Percentiles rank a stretch among this genome's conserved stretches.
Evolutionary conservation across 2,888 invertebrate species (phyloP).

Genomic region (Pseudanteris insignis): DNA sequence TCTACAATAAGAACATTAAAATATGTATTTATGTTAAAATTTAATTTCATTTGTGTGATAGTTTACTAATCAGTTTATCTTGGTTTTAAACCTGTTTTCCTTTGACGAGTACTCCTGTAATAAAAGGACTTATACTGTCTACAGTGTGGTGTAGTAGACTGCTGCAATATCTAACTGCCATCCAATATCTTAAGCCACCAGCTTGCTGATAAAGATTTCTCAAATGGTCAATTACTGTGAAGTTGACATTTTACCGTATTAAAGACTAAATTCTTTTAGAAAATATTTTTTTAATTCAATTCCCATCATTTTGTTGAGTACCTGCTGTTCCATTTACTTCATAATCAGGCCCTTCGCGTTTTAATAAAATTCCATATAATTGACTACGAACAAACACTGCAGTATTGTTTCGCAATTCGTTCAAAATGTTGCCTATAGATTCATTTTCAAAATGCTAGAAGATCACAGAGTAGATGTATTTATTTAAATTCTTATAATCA

Average conservation of each 20-base stretch:
- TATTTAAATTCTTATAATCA: not conserved
- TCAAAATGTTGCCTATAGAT: constrained; percentile 79
- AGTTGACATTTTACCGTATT: too few species aligned
- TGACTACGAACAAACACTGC: constrained; percentile 85
- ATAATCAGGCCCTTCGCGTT: constrained; percentile 83
- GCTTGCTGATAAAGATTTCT: constrained; percentile 81
- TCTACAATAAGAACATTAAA: too few species aligned
- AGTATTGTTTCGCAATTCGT: constrained; percentile 74
- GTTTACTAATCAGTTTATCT: too few species aligned
- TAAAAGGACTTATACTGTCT: constrained; percentile 97
- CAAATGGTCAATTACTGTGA: constrained; percentile 75
- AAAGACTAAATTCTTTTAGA: too few species aligned
- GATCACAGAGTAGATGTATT: too few species aligned
- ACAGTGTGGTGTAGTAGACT: constrained; percentile 93
- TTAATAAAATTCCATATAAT: constrained; percentile 82
- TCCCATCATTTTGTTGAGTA: too few species aligned
- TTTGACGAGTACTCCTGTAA: constrained; percentile 96
- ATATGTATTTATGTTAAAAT: too few species aligned
- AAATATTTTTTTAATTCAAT: too few species aligned
- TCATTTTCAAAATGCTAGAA: constrained; percentile 72
- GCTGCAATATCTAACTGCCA: constrained; percentile 93
- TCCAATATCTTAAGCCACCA: constrained; percentile 89
- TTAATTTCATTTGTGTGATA: too few species aligned
- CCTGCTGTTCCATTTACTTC: constrained; percentile 72
- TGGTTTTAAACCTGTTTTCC: constrained; percentile 99